A percentile compares a stretch with the other conserved stretches of the same genome.
These are phyloP conservation scores for Lycophotia porphyrea DNA, from an alignment of 2,888 invertebrate genomes.

Conservation along the genomic window DNA sequence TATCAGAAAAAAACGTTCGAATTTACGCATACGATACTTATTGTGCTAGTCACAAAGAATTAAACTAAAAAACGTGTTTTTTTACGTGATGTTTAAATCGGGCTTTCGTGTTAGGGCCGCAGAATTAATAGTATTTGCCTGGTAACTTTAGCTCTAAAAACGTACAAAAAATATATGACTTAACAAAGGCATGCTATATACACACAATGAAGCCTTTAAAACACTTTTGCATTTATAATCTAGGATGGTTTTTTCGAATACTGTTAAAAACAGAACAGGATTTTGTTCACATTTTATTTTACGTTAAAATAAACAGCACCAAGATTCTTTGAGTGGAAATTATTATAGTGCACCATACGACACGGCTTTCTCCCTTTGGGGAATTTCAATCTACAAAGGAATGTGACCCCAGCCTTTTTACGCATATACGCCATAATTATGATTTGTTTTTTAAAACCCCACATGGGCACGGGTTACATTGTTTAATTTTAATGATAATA, in stretches of 20 bases:
- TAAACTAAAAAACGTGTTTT: background rate
- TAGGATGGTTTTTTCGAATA: background rate
- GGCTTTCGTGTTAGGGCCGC: background rate
- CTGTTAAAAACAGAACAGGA: background rate
- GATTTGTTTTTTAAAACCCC: conserved; percentile 44
- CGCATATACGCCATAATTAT: conserved; percentile 45
- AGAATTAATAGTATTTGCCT: background rate
- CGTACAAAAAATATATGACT: background rate
- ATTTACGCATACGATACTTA: too few species aligned
- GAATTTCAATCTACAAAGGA: conserved; percentile 55
- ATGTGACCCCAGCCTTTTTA: conserved; percentile 36
- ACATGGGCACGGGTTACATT: conserved; percentile 27
- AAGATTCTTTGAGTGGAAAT: background rate
- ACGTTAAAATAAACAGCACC: background rate
- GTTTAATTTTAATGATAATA: conserved; percentile 41
- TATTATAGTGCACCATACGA: conserved; percentile 7
- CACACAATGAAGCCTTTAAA: background rate
- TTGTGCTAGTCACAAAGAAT: too few species aligned
- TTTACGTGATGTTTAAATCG: background rate
- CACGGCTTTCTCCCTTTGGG: conserved; percentile 12
- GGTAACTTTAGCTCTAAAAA: background rate
- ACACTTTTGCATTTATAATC: background rate
- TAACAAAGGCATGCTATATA: background rate
- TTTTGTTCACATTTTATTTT: background rate
- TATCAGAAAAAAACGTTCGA: too few species aligned